Evolutionary conservation across 2,888 invertebrate genomes (phyloP), one percentile per base, ranked within the genome.

Genomic region (Plebejus argus): DNA sequence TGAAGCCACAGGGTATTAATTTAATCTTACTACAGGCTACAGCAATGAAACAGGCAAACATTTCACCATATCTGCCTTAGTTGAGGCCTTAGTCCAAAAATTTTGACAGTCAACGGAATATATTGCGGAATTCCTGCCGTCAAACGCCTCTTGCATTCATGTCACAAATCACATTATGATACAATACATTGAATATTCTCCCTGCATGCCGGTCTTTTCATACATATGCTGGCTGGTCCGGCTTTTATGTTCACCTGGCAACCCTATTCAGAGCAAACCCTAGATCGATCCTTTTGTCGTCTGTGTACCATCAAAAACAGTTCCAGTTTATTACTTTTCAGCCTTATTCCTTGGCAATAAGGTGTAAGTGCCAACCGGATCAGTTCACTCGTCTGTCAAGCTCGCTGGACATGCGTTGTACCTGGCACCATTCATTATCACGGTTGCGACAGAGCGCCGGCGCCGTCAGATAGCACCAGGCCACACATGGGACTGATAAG

Each of bases 341-440:
- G 53, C 53, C 18, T 53, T 53, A 53, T 53, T 18, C 53, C 53
- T 18, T 53, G 18, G 5, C 53, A 53, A 53, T 53, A 53, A 53
- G 53, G 18, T 45, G 45, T 39, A 39, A 10, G 39, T 18, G 53
- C 53, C 53, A 5, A 18, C 4, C 53, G 53, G 53, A 53, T 53
- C 18, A 18, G 53, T 53, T 53, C 53, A 4, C 53, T 53, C 58
- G 23, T 61, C 10, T 23, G 23, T 12, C 23, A 58, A 23, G 10
- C 23, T 61, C 61, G 10, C 12, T 61, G 61, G 1, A 12, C 61
- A 23, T 12, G n/a, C 58, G 58, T 18, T 58, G 76, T 76, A 76
- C 76, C 76, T 76, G 76, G 76, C 76, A 76, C 61, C 20, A 76
- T 76, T 61, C 61, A 76, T 58, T 76, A 76, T 61, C 76, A 58